Conservation (phyloP, 2,888 invertebrate genomes). For the Andricus curvator region DNA sequence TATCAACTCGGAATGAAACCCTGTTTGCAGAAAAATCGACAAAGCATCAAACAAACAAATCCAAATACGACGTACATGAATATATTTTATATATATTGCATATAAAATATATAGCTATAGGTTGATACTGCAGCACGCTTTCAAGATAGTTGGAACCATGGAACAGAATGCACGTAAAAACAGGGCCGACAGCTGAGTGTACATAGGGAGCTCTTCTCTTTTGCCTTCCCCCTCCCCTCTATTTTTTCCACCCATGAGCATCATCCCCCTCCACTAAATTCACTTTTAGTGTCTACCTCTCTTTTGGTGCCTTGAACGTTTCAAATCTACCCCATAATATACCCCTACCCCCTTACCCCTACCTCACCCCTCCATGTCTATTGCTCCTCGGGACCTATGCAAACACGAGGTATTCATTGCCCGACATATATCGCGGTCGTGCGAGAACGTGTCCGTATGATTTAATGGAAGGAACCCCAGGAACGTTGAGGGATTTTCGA, state of each 20-base stretch:
- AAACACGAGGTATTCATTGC: conserved; percentile 71
- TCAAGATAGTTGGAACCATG: conserved; percentile 51
- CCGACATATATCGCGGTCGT: conserved; percentile 57
- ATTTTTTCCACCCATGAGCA: conserved; percentile 46
- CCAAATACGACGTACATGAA: background rate
- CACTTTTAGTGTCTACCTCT: conserved; percentile 51
- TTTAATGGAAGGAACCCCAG: conserved; percentile 64
- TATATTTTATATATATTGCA: background rate
- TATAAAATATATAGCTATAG: conserved; percentile 40
- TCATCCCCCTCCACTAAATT: conserved; percentile 50
- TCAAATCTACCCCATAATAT: conserved; percentile 63
- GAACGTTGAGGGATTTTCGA: conserved; percentile 54
- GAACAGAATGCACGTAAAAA: conserved; percentile 66
- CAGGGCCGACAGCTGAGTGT: conserved; percentile 76
- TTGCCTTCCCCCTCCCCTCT: conserved; percentile 49
- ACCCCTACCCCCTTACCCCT: conserved; percentile 38
- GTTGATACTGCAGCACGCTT: conserved; percentile 24
- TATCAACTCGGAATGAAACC: background rate
- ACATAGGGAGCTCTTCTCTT: conserved; percentile 67
- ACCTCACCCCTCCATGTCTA: conserved; percentile 59
- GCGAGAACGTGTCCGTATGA: conserved; percentile 57
- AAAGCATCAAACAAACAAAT: background rate
- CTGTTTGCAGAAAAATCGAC: background rate
- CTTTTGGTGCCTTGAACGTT: conserved; percentile 62
- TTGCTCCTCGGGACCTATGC: conserved; percentile 69